Conservation (phyloP, 2,113 vertebrate species). For the Pomatostomus ruficeps region DNA sequence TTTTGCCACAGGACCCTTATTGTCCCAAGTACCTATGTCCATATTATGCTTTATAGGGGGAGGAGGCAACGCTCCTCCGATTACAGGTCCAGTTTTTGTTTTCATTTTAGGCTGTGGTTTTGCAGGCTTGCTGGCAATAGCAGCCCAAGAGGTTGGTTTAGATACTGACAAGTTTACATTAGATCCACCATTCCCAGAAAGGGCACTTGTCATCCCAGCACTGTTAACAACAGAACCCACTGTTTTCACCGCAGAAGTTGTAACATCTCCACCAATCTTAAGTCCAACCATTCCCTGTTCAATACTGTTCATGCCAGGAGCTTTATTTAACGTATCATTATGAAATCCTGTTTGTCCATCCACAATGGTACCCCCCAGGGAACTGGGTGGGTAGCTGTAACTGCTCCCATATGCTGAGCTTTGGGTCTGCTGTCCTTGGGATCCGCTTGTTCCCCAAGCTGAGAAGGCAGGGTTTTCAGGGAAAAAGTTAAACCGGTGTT, state of each 20-base stretch:
- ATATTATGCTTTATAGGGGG: slow-evolving; percentile 96
- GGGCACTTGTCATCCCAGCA: slow-evolving; percentile 76
- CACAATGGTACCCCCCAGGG: slow-evolving; percentile 89
- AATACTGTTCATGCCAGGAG: slow-evolving; percentile 93
- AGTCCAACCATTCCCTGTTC: slow-evolving; percentile 94
- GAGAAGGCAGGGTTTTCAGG: slow-evolving; percentile 95
- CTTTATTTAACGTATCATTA: slow-evolving; percentile 89
- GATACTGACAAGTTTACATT: slow-evolving; percentile 84
- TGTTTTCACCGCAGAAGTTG: slow-evolving; percentile 84
- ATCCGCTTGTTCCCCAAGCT: slow-evolving; percentile 91
- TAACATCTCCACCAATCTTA: slow-evolving; percentile 87
- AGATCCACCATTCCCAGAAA: slow-evolving; percentile 81
- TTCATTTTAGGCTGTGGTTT: slow-evolving; percentile 90
- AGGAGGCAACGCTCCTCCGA: slow-evolving; percentile 81
- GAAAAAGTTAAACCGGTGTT: slow-evolving; percentile 94
- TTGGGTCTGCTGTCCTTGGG: slow-evolving; percentile 93
- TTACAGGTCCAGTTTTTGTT: slow-evolving; percentile 82
- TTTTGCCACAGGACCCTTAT: slow-evolving; percentile 87
- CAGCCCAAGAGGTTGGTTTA: slow-evolving; percentile 92
- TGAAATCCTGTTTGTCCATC: slow-evolving; percentile 94
- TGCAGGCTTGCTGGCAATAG: slow-evolving; percentile 93
- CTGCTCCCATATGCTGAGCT: slow-evolving; percentile 91
- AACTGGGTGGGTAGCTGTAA: slow-evolving; percentile 93
- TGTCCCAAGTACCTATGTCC: slow-evolving; percentile 98
- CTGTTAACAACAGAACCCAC: slow-evolving; percentile 89